These are phyloP conservation scores for Drosophila yakuba DNA, from an alignment of 1,140 invertebrate species.

Conservation along the genomic window DNA sequence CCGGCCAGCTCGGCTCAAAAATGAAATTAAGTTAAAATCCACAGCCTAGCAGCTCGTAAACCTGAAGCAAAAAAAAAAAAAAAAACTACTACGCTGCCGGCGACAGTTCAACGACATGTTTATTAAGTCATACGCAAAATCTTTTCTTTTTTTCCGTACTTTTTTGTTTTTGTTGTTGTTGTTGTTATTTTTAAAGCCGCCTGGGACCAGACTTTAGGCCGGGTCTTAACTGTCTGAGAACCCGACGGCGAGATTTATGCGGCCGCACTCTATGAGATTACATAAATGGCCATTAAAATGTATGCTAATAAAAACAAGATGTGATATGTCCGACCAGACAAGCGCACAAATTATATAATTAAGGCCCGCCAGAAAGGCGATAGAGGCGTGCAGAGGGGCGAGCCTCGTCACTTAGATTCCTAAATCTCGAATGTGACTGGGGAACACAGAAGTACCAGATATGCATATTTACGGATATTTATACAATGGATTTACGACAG, in stretches of 20 bases:
- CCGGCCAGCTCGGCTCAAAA: slow-evolving; percentile 37
- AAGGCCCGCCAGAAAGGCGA: slow-evolving; percentile 13
- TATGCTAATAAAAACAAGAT: slow-evolving; percentile 77
- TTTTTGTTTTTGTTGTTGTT: not conserved
- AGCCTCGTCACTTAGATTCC: not conserved
- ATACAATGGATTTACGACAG: too few species aligned
- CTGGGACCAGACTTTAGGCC: slow-evolving; percentile 4
- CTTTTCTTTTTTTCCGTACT: not conserved
- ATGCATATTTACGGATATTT: too few species aligned
- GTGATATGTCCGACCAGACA: slow-evolving; percentile 43
- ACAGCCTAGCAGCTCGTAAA: slow-evolving; percentile 62
- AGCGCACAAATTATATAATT: slow-evolving; percentile 74
- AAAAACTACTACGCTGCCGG: slow-evolving; percentile 46
- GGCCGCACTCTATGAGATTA: slow-evolving; percentile 73
- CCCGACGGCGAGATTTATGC: slow-evolving; percentile 64
- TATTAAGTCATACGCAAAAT: slow-evolving; percentile 82
- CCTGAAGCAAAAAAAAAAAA: slow-evolving; percentile 1
- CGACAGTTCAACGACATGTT: slow-evolving; percentile 83
- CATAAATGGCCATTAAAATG: slow-evolving; percentile 78
- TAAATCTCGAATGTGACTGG: not conserved
- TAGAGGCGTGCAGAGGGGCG: not conserved
- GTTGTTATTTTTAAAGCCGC: not conserved
- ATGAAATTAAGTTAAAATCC: slow-evolving; percentile 12
- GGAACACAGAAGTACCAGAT: not conserved
- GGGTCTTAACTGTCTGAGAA: slow-evolving; percentile 61